Base-by-base conservation (phyloP, 2,797 vertebrate genomes). In the Scyliorhinus canicula region DNA sequence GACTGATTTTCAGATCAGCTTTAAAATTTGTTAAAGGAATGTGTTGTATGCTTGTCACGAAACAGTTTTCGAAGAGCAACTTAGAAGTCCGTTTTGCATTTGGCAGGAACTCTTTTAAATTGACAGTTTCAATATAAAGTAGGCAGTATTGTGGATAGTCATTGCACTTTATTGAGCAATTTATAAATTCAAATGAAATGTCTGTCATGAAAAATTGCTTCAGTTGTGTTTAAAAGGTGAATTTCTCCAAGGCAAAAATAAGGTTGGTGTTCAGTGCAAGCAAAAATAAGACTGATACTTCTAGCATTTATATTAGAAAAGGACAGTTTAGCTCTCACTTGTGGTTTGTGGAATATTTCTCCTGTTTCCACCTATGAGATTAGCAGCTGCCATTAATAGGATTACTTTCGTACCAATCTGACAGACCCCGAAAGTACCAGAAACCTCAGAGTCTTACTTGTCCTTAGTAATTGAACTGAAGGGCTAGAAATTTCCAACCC, bases 91-190 rank as follows among this genome's bases (percentile, higher is more conserved):
- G 9, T 74, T 55, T 6, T 95, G 14, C 95, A 26, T 95, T 86
- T 0, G 55, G 95, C 3, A 95, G 86, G 82, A 95, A 12, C 47
- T 95, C 67, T 95, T 82, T n/a, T 5, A 95, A 90, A 77, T 90
- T 77, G 11, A 7, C 77, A 8, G 82, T 95, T 95, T 95, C 95
- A 95, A 5, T 11, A 67, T 40, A 90, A 95, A 95, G 26, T 95
- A 94, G 69, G 2, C 3, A 93, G 4, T 19, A 74, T 50, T 16
- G 21, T 95, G 95, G 85, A 95, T 93, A 93, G n/a, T 94, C 95
- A 7, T 21, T 95, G 95, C 95, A 95, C 91, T 94, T 95, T 95
- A 91, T 95, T 69, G 50, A 69, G 65, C 35, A 95, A 95, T 0
- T 28, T 35, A 0, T 93, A 84, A 95, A 40, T 95, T 95, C 57